A percentile compares a stretch with the other conserved stretches of the same genome.
These are phyloP conservation scores for Lepisosteus osseus DNA, from an alignment of 2,113 vertebrate species.

Conservation along the genomic window DNA sequence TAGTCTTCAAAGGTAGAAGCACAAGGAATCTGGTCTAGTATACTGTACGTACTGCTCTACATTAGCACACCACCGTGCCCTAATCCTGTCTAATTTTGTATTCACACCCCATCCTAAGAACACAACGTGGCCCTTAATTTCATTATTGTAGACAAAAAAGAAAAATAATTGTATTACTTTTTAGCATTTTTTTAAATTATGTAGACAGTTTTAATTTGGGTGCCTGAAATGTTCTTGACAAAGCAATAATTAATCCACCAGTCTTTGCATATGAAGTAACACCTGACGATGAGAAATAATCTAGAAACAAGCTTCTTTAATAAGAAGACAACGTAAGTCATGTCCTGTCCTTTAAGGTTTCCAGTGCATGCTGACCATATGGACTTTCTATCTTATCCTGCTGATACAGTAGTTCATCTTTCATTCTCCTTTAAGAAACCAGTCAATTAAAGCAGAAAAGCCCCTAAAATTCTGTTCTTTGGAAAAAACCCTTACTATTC, in stretches of 20 bases:
- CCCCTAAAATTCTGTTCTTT: background rate
- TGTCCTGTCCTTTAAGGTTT: background rate
- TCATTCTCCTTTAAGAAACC: background rate
- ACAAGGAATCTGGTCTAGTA: background rate
- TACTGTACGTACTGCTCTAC: background rate
- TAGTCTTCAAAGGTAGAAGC: background rate
- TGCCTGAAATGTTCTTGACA: background rate
- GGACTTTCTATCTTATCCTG: slow-evolving; percentile 7
- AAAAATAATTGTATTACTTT: background rate
- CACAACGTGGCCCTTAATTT: background rate
- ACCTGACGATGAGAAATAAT: background rate
- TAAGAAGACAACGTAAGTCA: no score
- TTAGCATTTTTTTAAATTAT: no score
- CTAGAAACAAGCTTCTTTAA: no score
- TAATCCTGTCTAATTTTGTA: background rate
- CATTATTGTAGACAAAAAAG: background rate
- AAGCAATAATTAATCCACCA: background rate
- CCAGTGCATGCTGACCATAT: slow-evolving; percentile 1
- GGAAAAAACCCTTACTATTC: no score
- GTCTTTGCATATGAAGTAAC: slow-evolving; percentile 2
- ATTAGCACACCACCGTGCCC: background rate
- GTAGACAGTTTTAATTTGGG: slow-evolving; percentile 8
- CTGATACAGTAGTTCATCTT: background rate
- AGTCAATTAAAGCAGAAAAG: background rate
- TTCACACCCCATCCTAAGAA: background rate